phyloP scores from a whole-genome alignment of 2,888 invertebrate genomes.

The Drosophila anomelani region DNA sequence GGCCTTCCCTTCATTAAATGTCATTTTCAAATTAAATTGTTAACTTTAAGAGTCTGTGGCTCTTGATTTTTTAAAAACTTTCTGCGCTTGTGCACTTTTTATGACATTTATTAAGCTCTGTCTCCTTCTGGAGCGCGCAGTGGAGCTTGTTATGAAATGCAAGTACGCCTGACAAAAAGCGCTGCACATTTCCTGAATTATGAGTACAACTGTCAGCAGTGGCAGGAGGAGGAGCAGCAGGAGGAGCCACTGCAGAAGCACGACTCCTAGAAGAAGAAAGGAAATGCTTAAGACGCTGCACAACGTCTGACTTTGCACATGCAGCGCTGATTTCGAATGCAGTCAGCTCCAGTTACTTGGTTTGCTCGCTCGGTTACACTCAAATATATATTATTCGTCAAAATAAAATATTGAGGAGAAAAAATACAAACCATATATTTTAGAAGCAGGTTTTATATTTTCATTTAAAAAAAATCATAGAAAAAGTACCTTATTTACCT shows the following conservation, averaged over 20 bases:
- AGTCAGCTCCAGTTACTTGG: slow-evolving; percentile 35
- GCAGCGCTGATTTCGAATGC: slow-evolving; percentile 66
- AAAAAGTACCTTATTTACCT: no score
- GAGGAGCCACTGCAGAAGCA: background rate
- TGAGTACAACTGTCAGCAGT: slow-evolving; percentile 54
- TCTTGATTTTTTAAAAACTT: slow-evolving; percentile 34
- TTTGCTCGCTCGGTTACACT: slow-evolving; percentile 22
- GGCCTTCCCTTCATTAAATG: slow-evolving; percentile 7
- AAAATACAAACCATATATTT: background rate
- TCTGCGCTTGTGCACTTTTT: slow-evolving; percentile 22
- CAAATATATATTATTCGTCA: background rate
- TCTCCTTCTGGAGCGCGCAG: slow-evolving; percentile 36
- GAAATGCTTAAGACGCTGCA: slow-evolving; percentile 40
- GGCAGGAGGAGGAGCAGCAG: background rate
- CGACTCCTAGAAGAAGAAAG: background rate
- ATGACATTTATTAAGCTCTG: slow-evolving; percentile 75
- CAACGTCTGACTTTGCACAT: slow-evolving; percentile 50
- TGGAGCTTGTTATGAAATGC: slow-evolving; percentile 69
- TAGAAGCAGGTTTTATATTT: background rate
- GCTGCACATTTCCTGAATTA: slow-evolving; percentile 74
- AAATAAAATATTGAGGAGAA: background rate
- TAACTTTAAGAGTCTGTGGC: slow-evolving; percentile 10
- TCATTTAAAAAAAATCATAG: background rate
- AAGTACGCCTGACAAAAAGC: slow-evolving; percentile 62
- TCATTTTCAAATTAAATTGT: slow-evolving; percentile 31